These are phyloP conservation scores for Lepidocyrtinus sp. DNA, from an alignment of 2,888 invertebrate species.

Conservation along the genomic window DNA sequence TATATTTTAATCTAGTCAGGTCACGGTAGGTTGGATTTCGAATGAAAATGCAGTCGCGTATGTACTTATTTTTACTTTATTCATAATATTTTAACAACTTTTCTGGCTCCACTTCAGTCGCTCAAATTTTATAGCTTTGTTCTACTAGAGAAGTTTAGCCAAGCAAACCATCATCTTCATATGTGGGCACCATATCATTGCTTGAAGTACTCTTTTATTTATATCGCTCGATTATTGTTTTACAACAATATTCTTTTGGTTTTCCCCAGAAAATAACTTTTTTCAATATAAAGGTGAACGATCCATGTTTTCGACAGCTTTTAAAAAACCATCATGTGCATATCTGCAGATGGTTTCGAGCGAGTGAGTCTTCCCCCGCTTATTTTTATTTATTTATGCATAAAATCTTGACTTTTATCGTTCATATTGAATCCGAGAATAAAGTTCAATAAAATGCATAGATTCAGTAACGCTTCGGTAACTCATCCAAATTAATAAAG, in stretches of 20 bases:
- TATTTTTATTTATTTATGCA: background rate
- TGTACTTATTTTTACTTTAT: background rate
- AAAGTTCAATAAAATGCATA: no score
- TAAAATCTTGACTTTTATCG: no score
- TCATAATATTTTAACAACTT: background rate
- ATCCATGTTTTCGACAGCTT: background rate
- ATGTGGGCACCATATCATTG: background rate
- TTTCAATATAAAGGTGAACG: background rate
- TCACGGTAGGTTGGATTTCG: background rate
- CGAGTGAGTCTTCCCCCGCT: background rate
- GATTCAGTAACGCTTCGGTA: no score
- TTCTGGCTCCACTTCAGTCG: background rate
- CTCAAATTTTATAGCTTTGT: background rate
- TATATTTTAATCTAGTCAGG: background rate
- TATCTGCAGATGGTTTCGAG: background rate
- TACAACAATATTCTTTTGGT: background rate
- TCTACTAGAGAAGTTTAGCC: background rate
- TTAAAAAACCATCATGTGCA: background rate
- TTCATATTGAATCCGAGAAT: background rate
- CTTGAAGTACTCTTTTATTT: no score
- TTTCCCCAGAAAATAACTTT: slow-evolving; percentile 1
- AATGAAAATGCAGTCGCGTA: background rate
- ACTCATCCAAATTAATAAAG: no score
- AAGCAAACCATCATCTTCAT: background rate
- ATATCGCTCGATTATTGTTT: background rate